Evolutionary conservation across 2,888 invertebrate genomes (phyloP).

Genomic region (Nemapogon koenigi): DNA sequence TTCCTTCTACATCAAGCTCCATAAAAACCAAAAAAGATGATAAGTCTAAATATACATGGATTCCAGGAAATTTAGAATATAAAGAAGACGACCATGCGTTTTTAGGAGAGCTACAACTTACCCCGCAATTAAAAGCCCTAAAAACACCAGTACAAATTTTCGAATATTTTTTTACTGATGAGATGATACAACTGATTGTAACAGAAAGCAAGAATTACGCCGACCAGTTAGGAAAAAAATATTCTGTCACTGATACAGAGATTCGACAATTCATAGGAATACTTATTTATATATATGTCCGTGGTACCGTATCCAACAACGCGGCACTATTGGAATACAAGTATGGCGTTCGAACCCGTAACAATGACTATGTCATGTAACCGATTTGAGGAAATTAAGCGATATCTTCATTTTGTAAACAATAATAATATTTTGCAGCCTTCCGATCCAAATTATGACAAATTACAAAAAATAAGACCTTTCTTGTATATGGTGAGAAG

Average conservation of each 20-base stretch:
- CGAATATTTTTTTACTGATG: slow-evolving; percentile 16
- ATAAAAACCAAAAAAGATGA: slow-evolving; percentile 5
- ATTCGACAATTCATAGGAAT: slow-evolving; percentile 18
- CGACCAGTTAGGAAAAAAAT: slow-evolving; percentile 15
- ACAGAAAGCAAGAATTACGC: slow-evolving; percentile 16
- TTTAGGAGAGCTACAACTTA: slow-evolving; percentile 15
- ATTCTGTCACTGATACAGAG: slow-evolving; percentile 15
- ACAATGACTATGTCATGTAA: slow-evolving; percentile 17
- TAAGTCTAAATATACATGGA: slow-evolving; percentile 12
- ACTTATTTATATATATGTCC: slow-evolving; percentile 16
- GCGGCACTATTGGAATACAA: slow-evolving; percentile 16
- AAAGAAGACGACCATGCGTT: slow-evolving; percentile 14
- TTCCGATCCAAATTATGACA: slow-evolving; percentile 19
- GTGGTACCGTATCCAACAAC: slow-evolving; percentile 18
- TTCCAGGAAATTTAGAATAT: slow-evolving; percentile 2
- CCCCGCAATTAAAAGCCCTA: slow-evolving; percentile 13
- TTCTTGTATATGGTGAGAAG: slow-evolving; percentile 16
- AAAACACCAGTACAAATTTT: slow-evolving; percentile 18
- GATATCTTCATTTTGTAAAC: slow-evolving; percentile 16
- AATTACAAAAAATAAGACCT: slow-evolving; percentile 23
- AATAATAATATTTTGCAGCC: slow-evolving; percentile 12
- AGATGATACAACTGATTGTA: slow-evolving; percentile 16
- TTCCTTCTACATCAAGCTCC: neutral
- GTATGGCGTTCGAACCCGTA: slow-evolving; percentile 13
- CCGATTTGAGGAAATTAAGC: slow-evolving; percentile 18